A percentile compares a stretch with the other conserved stretches of the same genome.
These are phyloP conservation scores for Butorides virescens DNA, from an alignment of 2,113 vertebrate genomes.

Conservation along the genomic window DNA sequence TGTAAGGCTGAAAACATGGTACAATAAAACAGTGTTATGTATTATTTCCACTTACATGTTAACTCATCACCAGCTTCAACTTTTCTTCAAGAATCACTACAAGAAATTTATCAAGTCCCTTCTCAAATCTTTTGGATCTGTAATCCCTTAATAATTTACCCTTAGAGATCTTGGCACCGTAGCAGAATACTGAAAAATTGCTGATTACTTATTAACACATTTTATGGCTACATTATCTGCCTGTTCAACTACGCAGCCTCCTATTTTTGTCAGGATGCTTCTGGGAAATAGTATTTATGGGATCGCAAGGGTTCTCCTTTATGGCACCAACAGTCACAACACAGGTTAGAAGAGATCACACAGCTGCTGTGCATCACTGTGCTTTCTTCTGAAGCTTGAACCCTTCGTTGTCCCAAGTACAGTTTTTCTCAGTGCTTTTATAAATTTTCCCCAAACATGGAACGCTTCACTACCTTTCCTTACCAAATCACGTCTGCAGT, in stretches of 20 bases:
- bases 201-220: not conserved
- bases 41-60: slow-evolving; percentile 12
- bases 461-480: not conserved
- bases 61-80: slow-evolving; percentile 10
- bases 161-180: not conserved
- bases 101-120: not conserved
- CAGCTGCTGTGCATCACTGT: not conserved
- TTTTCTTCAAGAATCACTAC: not conserved
- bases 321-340: not conserved
- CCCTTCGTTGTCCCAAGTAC: not conserved
- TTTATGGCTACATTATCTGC: not conserved
- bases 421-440: not conserved
- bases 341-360: not conserved
- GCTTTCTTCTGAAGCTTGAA: not conserved
- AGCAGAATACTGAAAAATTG: not conserved
- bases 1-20: slow-evolving; percentile 7
- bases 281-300: not conserved
- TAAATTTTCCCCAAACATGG: not conserved
- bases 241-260: not conserved
- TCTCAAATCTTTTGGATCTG: not conserved
- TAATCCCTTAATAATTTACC: not conserved
- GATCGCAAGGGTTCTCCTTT: not conserved
- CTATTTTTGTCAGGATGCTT: not conserved
- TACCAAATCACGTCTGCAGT: not conserved
- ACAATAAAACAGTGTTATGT: not conserved